Evolutionary conservation across 2,113 vertebrate species (phyloP).

Genomic region (Orientallactaga bullata): DNA sequence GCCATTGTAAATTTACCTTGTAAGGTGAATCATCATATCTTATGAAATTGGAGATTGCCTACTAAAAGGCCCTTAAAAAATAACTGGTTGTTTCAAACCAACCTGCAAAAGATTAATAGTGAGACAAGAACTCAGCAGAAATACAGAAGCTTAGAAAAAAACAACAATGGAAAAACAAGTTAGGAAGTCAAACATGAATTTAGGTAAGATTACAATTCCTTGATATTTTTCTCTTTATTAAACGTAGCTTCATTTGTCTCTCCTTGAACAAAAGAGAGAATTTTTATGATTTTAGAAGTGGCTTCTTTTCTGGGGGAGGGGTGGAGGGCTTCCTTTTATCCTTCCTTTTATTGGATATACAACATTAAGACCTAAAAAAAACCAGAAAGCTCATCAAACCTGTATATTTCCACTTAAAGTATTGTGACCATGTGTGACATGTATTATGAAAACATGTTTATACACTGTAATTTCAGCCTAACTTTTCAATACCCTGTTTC

Average conservation of each 20-base stretch:
- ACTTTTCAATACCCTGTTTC: slow-evolving; percentile 4
- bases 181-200: slow-evolving; percentile 32
- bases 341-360: not conserved
- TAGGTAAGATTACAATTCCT: slow-evolving; percentile 14
- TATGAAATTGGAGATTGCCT: slow-evolving; percentile 39
- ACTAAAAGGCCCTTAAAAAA: not conserved
- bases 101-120: slow-evolving; percentile 1
- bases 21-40: not conserved
- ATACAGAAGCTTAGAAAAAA: slow-evolving; percentile 1
- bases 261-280: too few relatives aligned
- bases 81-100: slow-evolving; percentile 33
- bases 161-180: not conserved
- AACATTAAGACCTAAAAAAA: not conserved
- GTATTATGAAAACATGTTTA: not conserved
- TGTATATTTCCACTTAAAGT: slow-evolving; percentile 22
- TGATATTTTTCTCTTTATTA: slow-evolving; percentile 32
- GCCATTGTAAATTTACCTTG: slow-evolving; percentile 12
- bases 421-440: not conserved
- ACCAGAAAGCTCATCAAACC: slow-evolving; percentile 14
- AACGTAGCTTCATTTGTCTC: too few relatives aligned
- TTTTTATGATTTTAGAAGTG: slow-evolving; percentile 15
- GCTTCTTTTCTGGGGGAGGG: too few relatives aligned
- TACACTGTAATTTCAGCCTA: not conserved
- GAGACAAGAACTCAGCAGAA: slow-evolving; percentile 34
- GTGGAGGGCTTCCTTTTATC: too few relatives aligned